Conservation (phyloP, 2,113 vertebrate genomes). For the Lycocorax pyrrhopterus region DNA sequence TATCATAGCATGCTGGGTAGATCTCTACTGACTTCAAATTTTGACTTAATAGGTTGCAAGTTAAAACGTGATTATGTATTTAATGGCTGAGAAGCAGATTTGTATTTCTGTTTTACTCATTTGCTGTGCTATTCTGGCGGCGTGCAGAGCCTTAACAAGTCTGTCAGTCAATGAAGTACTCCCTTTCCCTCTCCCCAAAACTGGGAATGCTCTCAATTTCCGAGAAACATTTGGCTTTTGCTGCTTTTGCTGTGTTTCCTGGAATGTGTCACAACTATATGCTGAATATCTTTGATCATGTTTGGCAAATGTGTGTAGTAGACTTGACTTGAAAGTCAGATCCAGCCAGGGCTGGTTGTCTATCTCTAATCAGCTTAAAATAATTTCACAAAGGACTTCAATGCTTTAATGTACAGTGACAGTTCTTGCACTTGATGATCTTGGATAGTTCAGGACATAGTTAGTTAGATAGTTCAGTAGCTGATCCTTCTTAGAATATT, state of each 20-base stretch:
- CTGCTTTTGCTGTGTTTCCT: background rate
- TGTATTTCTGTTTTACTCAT: background rate
- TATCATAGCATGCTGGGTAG: background rate
- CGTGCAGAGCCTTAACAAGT: background rate
- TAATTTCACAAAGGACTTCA: background rate
- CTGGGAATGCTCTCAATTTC: background rate
- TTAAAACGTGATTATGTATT: background rate
- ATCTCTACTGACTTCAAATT: background rate
- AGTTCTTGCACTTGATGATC: background rate
- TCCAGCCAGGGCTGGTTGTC: background rate
- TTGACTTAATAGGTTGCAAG: background rate
- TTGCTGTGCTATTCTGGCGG: background rate
- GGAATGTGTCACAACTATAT: background rate
- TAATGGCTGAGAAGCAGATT: background rate
- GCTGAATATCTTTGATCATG: background rate
- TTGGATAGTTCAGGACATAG: background rate
- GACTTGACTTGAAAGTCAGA: background rate
- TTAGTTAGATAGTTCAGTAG: too few relatives aligned
- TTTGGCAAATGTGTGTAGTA: background rate
- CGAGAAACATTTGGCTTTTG: background rate
- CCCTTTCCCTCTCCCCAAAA: background rate
- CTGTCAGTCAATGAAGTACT: background rate
- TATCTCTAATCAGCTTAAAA: background rate
- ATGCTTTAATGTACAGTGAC: background rate
- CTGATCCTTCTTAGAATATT: background rate